A percentile compares a stretch with the other conserved stretches of the same genome.
These are phyloP conservation scores for Actias luna DNA, from an alignment of 2,888 invertebrate genomes.

Conservation along the genomic window DNA sequence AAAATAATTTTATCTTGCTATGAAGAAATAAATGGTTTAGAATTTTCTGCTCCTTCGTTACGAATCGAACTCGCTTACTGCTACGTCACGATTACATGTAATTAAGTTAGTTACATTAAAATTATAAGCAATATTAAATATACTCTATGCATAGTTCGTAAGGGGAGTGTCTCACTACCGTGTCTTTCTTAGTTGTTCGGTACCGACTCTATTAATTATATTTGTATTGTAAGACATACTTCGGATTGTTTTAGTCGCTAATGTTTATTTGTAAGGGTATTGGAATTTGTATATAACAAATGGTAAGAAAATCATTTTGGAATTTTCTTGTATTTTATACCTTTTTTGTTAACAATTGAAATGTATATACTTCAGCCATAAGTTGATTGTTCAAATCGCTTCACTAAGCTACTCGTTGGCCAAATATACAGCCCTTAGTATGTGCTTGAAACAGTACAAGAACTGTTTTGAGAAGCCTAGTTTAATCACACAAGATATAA, in stretches of 20 bases:
- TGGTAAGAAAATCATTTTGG: too few species aligned
- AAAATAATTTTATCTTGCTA: too few species aligned
- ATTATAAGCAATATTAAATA: slow-evolving; percentile 19
- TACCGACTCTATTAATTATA: not conserved
- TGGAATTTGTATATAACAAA: not conserved
- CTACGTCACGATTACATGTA: slow-evolving; percentile 17
- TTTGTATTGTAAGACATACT: not conserved
- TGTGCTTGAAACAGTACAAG: too few species aligned
- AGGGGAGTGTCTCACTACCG: slow-evolving; percentile 13
- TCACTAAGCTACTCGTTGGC: too few species aligned
- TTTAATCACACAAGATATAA: too few species aligned
- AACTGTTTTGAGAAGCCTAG: too few species aligned
- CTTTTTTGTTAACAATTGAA: too few species aligned
- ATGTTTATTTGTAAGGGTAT: not conserved
- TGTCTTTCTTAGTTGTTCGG: slow-evolving; percentile 14
- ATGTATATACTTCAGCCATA: too few species aligned
- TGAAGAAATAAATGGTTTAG: too few species aligned
- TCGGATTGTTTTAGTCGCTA: not conserved
- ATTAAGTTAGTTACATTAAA: slow-evolving; percentile 14
- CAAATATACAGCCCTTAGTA: too few species aligned
- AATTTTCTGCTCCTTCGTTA: slow-evolving; percentile 7
- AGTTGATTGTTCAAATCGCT: too few species aligned
- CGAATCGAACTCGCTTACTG: slow-evolving; percentile 16
- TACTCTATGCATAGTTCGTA: slow-evolving; percentile 14
- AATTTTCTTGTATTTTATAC: too few species aligned